A percentile compares a stretch with the other conserved stretches of the same genome.
phyloP scores from a whole-genome alignment of 2,113 vertebrate genomes.

The Anhinga rufa region DNA sequence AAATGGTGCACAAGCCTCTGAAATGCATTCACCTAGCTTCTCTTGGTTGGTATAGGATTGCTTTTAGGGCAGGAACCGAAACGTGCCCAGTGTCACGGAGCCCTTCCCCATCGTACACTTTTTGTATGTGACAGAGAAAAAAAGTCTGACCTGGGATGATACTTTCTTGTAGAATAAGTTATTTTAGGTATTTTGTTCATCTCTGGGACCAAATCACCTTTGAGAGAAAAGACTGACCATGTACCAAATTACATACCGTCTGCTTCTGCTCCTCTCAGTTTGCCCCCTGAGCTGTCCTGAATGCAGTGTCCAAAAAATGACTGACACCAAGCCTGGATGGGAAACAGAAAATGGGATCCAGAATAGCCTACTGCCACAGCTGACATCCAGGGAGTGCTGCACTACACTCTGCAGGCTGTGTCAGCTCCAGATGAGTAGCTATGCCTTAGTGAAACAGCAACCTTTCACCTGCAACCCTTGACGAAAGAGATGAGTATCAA shows the following conservation, averaged over 20 bases:
- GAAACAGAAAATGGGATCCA: background rate
- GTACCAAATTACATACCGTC: background rate
- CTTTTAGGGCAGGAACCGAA: background rate
- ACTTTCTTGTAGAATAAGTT: background rate
- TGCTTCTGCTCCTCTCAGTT: background rate
- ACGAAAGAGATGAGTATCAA: background rate
- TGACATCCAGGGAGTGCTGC: background rate
- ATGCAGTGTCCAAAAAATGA: background rate
- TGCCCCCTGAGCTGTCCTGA: background rate
- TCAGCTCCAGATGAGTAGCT: background rate
- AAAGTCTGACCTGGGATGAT: background rate
- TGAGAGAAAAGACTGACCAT: background rate
- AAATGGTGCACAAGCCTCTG: background rate
- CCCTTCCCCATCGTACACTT: background rate
- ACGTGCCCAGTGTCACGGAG: background rate
- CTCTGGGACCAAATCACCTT: fast-evolving
- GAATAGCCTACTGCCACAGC: background rate
- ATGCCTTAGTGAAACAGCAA: background rate
- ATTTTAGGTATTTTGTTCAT: background rate
- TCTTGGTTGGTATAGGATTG: background rate
- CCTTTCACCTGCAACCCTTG: background rate
- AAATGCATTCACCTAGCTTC: background rate
- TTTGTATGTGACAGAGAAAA: background rate
- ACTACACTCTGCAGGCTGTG: background rate
- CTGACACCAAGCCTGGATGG: background rate